Conservation (phyloP, 2,797 vertebrate species). For the Anolis apletophallus region DNA sequence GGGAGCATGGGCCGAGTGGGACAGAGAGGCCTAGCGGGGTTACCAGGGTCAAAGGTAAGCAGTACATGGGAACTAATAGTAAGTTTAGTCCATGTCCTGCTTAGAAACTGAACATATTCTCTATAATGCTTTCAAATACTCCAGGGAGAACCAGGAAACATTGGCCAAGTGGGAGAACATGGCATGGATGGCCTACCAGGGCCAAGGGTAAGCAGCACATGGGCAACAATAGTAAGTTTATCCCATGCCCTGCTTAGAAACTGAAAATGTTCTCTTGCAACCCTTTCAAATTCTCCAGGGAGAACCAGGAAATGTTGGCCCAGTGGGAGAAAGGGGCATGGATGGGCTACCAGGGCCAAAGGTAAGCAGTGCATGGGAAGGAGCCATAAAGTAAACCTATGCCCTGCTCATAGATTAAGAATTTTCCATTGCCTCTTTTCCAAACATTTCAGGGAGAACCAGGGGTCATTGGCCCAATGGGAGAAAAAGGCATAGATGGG, state of each 20-base stretch:
- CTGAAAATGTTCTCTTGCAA: not conserved
- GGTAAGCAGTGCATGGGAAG: conserved; percentile 69
- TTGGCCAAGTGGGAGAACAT: not conserved
- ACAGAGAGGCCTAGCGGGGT: not conserved
- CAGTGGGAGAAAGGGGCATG: conserved; percentile 83
- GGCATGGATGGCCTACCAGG: not conserved
- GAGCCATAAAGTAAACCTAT: not conserved
- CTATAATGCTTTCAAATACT: not conserved
- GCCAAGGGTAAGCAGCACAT: not conserved
- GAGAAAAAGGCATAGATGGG: conserved; percentile 86
- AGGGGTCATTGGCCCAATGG: conserved; percentile 78
- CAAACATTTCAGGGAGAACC: conserved; percentile 82
- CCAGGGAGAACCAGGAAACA: conserved; percentile 2
- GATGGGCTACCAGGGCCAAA: conserved; percentile 80
- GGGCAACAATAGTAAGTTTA: not conserved
- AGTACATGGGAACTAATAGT: not conserved
- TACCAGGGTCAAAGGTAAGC: not conserved
- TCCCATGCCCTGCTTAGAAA: not conserved
- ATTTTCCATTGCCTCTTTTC: not conserved
- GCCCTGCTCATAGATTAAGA: not conserved
- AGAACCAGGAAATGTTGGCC: conserved; percentile 79
- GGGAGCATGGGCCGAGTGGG: not conserved
- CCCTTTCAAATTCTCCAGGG: conserved; percentile 77
- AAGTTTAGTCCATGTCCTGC: not conserved
- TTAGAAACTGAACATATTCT: not conserved